Evolutionary conservation across 1,140 invertebrate species (phyloP).

Genomic region (Goniozus legneri): DNA sequence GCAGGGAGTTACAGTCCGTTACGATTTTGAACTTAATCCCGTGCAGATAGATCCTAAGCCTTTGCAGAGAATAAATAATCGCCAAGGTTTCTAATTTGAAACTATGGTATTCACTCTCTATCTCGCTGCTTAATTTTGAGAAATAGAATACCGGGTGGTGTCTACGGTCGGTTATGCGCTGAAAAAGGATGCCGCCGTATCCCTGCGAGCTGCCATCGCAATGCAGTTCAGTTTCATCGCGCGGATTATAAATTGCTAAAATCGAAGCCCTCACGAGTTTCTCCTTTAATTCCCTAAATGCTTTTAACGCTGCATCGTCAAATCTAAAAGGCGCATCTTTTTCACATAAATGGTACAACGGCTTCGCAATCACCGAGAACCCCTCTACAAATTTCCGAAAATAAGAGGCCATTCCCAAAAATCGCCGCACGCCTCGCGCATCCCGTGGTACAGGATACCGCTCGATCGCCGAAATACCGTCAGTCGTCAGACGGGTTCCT

Average conservation of each 20-base stretch:
- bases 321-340: constrained; percentile 2
- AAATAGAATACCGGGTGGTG: constrained; percentile 10
- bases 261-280: background rate
- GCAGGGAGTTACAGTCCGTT: too few relatives aligned
- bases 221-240: constrained; percentile 23
- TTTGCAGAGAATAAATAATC: too few relatives aligned
- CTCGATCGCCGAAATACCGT: background rate
- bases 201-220: too few relatives aligned
- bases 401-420: constrained; percentile 11
- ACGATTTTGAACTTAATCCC: too few relatives aligned
- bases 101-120: constrained; percentile 34
- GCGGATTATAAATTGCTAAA: constrained; percentile 12
- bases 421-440: too few relatives aligned
- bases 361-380: constrained; percentile 6
- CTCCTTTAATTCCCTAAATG: background rate
- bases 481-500: constrained; percentile 8
- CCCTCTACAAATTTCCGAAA: constrained; percentile 14
- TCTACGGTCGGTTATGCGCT: constrained; percentile 5
- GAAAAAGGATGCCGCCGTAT: constrained; percentile 25
- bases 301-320: background rate
- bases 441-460: constrained; percentile 2
- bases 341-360: constrained; percentile 3
- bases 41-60: too few relatives aligned
- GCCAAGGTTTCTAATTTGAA: constrained; percentile 48
- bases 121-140: constrained; percentile 19